Conservation (phyloP, 2,888 invertebrate species). For the Therioaphis trifolii region DNA sequence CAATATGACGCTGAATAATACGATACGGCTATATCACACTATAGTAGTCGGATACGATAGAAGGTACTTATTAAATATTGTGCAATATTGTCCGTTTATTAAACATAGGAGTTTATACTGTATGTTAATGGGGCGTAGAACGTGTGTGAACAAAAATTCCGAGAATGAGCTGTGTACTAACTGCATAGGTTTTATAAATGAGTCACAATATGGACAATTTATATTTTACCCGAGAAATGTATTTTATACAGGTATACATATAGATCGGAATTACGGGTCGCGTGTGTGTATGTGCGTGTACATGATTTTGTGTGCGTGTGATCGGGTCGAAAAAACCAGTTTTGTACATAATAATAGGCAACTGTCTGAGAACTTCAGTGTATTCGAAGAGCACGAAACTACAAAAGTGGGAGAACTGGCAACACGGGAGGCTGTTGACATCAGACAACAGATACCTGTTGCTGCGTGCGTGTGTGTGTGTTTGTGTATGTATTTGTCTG, state of each 20-base stretch:
- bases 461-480: background rate
- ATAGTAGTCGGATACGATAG: too few species aligned
- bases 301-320: background rate
- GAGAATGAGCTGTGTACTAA: conserved; percentile 3
- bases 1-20: too few species aligned
- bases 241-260: background rate
- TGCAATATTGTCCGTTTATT: too few species aligned
- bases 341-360: conserved; percentile 47
- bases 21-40: too few species aligned
- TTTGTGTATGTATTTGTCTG: background rate
- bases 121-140: too few species aligned
- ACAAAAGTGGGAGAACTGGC: conserved; percentile 39
- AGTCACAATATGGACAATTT: conserved; percentile 28
- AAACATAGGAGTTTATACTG: too few species aligned
- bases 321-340: conserved; percentile 56
- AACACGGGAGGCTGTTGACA: conserved; percentile 61
- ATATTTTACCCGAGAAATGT: conserved; percentile 20
- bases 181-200: background rate
- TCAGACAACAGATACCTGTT: conserved; percentile 58
- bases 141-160: conserved; percentile 5
- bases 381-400: background rate
- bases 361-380: background rate
- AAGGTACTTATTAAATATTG: too few species aligned
- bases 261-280: conserved; percentile 4
- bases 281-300: background rate